Conservation (phyloP, 1,140 invertebrate species). For the Pentalonia nigronervosa region DNA sequence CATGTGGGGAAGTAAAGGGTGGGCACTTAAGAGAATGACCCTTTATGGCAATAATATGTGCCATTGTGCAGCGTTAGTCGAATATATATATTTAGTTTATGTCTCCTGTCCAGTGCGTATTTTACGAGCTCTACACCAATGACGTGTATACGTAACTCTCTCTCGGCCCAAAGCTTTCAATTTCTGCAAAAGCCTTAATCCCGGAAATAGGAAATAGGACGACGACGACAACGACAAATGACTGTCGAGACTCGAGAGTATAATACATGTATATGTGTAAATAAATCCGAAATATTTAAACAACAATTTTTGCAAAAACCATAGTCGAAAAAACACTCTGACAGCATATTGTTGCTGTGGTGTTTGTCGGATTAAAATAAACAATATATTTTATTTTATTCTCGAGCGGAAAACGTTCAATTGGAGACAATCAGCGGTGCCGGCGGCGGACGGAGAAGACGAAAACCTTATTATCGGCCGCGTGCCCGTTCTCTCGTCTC, state of each 20-base stretch:
- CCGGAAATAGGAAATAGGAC: constrained; percentile 19
- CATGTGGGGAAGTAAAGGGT: not conserved
- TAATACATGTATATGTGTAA: not conserved
- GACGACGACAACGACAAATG: not conserved
- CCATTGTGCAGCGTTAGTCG: constrained; percentile 31
- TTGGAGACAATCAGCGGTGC: constrained; percentile 31
- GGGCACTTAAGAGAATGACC: constrained; percentile 57
- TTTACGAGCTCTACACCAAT: constrained; percentile 48
- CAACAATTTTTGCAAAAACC: not conserved
- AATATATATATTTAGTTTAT: constrained; percentile 44
- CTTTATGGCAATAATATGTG: constrained; percentile 55
- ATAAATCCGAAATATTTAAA: not conserved
- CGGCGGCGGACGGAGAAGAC: not conserved
- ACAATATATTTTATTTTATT: constrained; percentile 14
- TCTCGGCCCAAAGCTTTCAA: constrained; percentile 17
- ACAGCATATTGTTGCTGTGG: not conserved
- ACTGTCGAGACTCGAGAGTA: not conserved
- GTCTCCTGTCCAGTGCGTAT: constrained; percentile 25
- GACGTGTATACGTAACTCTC: not conserved
- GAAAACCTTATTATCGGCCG: constrained; percentile 39
- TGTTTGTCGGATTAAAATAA: not conserved
- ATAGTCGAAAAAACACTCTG: not conserved
- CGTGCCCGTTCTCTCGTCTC: not conserved
- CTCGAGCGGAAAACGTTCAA: constrained; percentile 42
- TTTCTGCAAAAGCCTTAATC: constrained; percentile 42